Conservation (phyloP, 2,888 invertebrate genomes). For the Platycnemis pennipes region DNA sequence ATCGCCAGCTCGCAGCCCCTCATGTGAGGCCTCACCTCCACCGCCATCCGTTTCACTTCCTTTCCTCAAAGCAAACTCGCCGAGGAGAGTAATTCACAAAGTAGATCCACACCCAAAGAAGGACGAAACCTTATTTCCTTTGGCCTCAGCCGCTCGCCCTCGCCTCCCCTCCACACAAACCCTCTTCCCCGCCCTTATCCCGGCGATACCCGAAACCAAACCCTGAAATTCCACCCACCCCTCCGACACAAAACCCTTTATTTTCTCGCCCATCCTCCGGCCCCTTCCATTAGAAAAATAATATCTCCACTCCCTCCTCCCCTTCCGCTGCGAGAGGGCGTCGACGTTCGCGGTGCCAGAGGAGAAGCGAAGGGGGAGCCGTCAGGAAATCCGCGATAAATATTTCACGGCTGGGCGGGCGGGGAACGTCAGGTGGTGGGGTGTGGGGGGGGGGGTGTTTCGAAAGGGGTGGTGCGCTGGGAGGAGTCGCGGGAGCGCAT, state of each 20-base stretch:
- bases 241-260: conserved; percentile 74
- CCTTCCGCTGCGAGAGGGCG: neutral
- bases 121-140: neutral
- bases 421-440: neutral
- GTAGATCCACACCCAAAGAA: neutral
- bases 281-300: neutral
- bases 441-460: too few relatives aligned
- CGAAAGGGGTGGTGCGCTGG: neutral
- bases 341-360: neutral
- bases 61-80: neutral
- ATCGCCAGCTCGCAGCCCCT: neutral
- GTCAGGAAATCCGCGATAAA: neutral
- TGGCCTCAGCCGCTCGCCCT: too few relatives aligned
- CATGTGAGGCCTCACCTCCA: conserved; percentile 70
- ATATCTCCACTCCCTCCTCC: neutral
- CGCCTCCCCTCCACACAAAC: too few relatives aligned
- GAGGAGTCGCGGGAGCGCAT: neutral
- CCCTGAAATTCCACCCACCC: conserved; percentile 70
- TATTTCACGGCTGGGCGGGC: neutral
- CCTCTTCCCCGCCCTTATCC: neutral
- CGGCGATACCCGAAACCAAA: neutral
- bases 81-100: neutral
- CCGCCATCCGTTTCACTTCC: conserved; percentile 76
- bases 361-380: neutral
- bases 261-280: neutral